Evolutionary conservation across 1,140 invertebrate species (phyloP), one percentile per base, ranked within the genome.

Genomic region (Papilio xuthus): DNA sequence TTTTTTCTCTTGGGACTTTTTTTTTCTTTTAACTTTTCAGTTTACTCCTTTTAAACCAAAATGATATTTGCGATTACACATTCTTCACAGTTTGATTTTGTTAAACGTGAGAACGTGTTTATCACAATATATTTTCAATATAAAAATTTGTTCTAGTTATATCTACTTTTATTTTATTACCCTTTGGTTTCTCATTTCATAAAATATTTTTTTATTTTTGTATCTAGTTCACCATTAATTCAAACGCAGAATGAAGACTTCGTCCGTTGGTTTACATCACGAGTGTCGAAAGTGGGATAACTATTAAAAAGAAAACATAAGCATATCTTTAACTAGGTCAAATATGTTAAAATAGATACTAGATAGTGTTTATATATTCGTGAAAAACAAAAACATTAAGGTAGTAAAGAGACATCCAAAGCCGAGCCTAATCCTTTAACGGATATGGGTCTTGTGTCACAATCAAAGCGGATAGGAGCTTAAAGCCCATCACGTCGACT

Each of bases 141-240:
- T 13, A 28, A 67, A 67, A 2, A 23, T 32, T 67, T 20, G 26
- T 67, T 23, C 60, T 15, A 12, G 60, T 67, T 67, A 67, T 15
- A 67, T 7, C 26, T 67, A 32, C 32, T 67, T 60, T 67, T 28
- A 67, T 67, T 60, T 67, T 15, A 67, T 18, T 18, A 67, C 26
- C 18, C 12, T 32, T 67, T 20, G 26, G 60, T 67, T 67, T 67
- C 60, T 28, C 26, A 67, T 67, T 28, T 28, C 26, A 67, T 60
- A 60, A 60, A 60, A 26, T 26, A 26, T 67, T 67, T 67, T 67
- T 67, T 67, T 67, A 67, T 67, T 67, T 67, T 67, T 7, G 60
- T 28, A 67, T 67, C 60, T 67, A 67, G 60, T 67, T 67, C 60
- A 67, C 26, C 23, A 67, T 67, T 67, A 67, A 67, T 67, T 67